phyloP scores from a whole-genome alignment of 35 echinoderm and acorn worm genomes.

The Antedon bifida region DNA sequence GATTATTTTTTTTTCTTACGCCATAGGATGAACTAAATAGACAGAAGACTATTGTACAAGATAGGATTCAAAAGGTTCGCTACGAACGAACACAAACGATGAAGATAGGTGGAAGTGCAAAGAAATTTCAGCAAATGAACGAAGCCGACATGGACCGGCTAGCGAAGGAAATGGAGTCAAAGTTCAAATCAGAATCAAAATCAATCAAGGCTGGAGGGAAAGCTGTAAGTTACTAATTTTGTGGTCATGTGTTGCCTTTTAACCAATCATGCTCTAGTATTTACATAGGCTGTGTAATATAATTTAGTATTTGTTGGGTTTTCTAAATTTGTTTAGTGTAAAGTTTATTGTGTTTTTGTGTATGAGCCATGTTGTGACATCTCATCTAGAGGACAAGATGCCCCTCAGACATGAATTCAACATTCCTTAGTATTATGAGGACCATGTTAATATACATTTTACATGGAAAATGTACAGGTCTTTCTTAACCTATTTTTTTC shows the following conservation, averaged over 20 bases:
- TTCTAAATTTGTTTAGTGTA: too few relatives aligned
- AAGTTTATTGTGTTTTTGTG: too few relatives aligned
- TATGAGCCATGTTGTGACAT: too few relatives aligned
- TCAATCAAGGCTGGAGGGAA: conserved; percentile 43
- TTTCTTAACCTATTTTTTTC: too few relatives aligned
- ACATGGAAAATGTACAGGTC: too few relatives aligned
- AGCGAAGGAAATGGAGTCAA: conserved; percentile 49
- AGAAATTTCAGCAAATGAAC: conserved; percentile 23
- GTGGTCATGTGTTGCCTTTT: background rate
- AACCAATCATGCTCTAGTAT: background rate
- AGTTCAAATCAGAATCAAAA: conserved; percentile 42
- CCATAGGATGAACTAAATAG: conserved; percentile 82
- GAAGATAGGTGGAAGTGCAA: conserved; percentile 19
- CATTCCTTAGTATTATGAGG: too few relatives aligned
- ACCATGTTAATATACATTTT: too few relatives aligned
- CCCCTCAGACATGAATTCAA: too few relatives aligned
- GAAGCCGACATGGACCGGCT: conserved; percentile 32
- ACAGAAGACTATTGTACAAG: conserved; percentile 64
- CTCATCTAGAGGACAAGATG: too few relatives aligned
- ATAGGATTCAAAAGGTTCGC: conserved; percentile 45
- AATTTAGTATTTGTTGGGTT: too few relatives aligned
- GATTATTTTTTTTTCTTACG: too few relatives aligned
- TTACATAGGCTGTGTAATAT: too few relatives aligned
- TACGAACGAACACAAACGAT: conserved; percentile 88
- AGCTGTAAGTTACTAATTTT: conserved; percentile 33